Percentiles rank a stretch among this genome's conserved stretches.
Conservation (phyloP, 2,797 vertebrate species). For the Graptemys geographica region DNA sequence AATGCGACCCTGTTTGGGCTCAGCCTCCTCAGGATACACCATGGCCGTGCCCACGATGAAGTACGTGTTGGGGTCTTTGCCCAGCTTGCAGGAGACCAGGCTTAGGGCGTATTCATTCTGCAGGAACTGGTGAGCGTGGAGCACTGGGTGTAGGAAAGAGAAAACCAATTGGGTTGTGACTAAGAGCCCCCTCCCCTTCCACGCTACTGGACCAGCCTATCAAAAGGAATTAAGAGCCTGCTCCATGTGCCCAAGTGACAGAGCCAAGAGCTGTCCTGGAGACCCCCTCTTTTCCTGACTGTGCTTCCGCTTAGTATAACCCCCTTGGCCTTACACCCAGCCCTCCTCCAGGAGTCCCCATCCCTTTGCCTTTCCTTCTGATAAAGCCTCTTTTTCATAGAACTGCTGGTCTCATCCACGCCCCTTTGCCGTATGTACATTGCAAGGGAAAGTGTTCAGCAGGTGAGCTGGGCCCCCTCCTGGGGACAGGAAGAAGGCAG, state of each 20-base stretch:
- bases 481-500: not conserved
- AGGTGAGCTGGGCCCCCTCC: not conserved
- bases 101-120: slow-evolving; percentile 97
- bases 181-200: fast-evolving
- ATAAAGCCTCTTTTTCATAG: not conserved
- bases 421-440: not conserved
- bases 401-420: not conserved
- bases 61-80: slow-evolving; percentile 95
- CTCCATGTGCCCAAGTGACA: fast-evolving
- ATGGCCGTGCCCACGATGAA: slow-evolving; percentile 98
- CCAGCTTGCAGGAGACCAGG: slow-evolving; percentile 97
- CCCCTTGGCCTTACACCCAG: fast-evolving
- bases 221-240: not conserved
- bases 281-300: too few species aligned
- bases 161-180: not conserved
- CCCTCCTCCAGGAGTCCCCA: fast-evolving
- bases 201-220: not conserved
- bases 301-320: not conserved
- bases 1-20: slow-evolving; percentile 98
- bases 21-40: slow-evolving; percentile 98
- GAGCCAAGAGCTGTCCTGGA: not conserved
- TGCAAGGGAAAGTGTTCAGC: fast-evolving
- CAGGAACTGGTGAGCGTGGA: slow-evolving; percentile 98
- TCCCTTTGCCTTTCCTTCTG: not conserved
- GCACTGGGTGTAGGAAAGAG: slow-evolving; percentile 80